Evolutionary conservation across 92 coral and sea anemone species (phyloP), one percentile per base, ranked within the genome.

Genomic region (Paramuricea clavata): DNA sequence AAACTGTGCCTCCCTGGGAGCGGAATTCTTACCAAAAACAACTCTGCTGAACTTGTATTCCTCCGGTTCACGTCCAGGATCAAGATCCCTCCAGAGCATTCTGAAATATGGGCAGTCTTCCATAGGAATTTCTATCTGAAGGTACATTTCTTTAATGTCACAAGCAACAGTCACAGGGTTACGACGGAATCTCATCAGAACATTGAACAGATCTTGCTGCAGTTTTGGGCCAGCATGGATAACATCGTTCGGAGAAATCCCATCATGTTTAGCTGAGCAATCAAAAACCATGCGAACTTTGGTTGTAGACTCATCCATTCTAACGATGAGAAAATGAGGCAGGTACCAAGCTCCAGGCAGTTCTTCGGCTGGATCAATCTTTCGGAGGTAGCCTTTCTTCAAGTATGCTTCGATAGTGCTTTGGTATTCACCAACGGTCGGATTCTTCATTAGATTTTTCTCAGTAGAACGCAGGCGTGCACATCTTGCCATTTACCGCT

Each of bases 141-240:
- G 76, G 69, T 86, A 90, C 93, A 90, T 91, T 54, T 87, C 89
- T n/a, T 82, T 70, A 21, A 91, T 82, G 88, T 91, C 87, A 25
- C 86, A 87, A 3, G 73, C 89, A 27, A 83, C 44, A 23, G 85
- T 92, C 16, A 83, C 91, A 0, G 91, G 82, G 57, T 81, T 74
- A 31, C 82, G 49, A 36, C 82, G 86, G 65, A 90, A 90, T 2
- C 93, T 54, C 21, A 82, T 23, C 22, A 91, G 86, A 21, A 91
- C 91, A 54, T 91, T 86, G 72, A 87, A 82, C 76, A 87, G 12
- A 0, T 91, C 89, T 68, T 67, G 69, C 42, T 87, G 91, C 1
- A 91, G 77, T 49, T 91, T 87, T 15, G 93, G 91, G 36, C 91
- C 91, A 6, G 91, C 74, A 69, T 76, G 81, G 78, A 91, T 91